phyloP scores from a whole-genome alignment of 2,888 invertebrate species.

The Meghimatium bilineatum region DNA sequence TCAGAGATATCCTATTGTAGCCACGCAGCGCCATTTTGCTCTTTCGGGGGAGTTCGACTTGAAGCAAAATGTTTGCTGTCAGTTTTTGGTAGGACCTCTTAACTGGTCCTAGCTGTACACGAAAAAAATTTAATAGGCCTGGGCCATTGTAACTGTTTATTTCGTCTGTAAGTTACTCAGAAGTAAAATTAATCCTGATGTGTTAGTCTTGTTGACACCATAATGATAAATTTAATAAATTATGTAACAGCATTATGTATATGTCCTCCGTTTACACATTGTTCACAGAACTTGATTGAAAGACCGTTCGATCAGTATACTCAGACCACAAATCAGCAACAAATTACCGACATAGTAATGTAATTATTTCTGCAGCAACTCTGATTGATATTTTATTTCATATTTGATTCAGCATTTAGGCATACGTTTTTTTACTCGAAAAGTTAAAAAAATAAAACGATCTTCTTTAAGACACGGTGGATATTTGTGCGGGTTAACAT shows the following conservation, averaged over 20 bases:
- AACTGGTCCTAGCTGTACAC: slow-evolving; percentile 4
- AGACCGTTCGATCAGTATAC: background rate
- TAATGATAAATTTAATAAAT: background rate
- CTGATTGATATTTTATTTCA: background rate
- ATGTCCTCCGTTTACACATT: background rate
- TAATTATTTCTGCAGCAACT: background rate
- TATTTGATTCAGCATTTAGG: background rate
- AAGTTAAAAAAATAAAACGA: background rate
- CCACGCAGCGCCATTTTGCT: slow-evolving; percentile 54
- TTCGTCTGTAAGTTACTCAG: background rate
- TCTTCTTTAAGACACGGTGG: background rate
- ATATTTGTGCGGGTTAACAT: background rate
- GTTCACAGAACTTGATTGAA: background rate
- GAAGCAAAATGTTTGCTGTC: slow-evolving; percentile 37
- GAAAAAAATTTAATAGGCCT: background rate
- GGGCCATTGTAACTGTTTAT: background rate
- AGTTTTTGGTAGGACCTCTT: slow-evolving; percentile 1
- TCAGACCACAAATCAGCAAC: background rate
- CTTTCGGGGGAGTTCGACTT: slow-evolving; percentile 21
- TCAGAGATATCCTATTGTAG: slow-evolving; percentile 57
- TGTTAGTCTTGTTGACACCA: background rate
- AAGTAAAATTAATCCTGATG: background rate
- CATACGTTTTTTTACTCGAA: background rate
- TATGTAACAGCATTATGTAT: background rate
- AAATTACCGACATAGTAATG: background rate